Base-by-base conservation (phyloP, 2,113 vertebrate species). In the Cinclus mexicanus region DNA sequence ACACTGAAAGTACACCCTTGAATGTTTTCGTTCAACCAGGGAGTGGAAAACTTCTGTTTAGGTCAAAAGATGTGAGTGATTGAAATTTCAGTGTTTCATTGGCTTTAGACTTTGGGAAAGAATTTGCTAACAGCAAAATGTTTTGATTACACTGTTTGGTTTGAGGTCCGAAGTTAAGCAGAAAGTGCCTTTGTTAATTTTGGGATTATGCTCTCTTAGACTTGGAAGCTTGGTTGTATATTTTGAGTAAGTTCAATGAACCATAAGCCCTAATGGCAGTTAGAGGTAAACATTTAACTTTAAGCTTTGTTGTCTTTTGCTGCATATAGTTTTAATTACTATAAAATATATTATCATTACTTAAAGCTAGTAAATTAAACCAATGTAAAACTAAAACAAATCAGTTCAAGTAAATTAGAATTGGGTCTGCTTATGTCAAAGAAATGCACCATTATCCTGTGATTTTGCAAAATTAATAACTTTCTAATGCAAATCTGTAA, bases 111-210 rank as follows among this genome's bases (percentile, higher is more conserved):
- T 85, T 95, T 15, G 31, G 53, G 60, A 96, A 94, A 35, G 91
- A 90, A 95, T 96, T 60, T 64, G 61, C 76, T 89, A 87, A 37
- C 65, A 89, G 76, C 59, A 89, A 46, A 22, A 33, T 92, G 52
- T 89, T 87, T 93, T 95, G 87, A 92, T 86, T 93, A 67, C 35
- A 52, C 22, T 93, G 87, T 95, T 96, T 97, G 85, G 82, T 87
- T 85, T 76, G 78, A 88, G 61, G 26, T 93, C 96, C 90, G 81
- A 88, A 93, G 68, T 53, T 91, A 94, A 90, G 60, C 78, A 75
- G 44, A 50, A 80, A 69, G 41, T 80, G 55, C 49, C 28, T 92
- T 89, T 94, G 90, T 94, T 96, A 95, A 87, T 92, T 77, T 59
- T 60, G 70, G 59, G 88, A 82, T 87, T 78, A 87, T 79, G 19